These are phyloP conservation scores for Geodia barretti DNA, from an alignment of 37 sponge, comb jelly and placozoan genomes.

Conservation along the genomic window DNA sequence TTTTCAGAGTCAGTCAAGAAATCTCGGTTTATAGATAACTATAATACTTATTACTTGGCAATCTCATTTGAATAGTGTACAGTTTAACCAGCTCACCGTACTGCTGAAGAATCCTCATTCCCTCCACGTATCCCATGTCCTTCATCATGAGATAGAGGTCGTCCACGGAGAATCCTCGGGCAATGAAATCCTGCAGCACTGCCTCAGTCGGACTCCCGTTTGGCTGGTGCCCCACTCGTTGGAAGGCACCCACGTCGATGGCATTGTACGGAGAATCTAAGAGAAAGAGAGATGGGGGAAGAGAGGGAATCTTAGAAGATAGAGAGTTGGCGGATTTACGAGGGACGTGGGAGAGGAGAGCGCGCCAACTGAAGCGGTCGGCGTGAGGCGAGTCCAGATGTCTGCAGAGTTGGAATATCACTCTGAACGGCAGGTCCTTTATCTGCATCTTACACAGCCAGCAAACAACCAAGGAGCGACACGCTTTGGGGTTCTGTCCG, in stretches of 20 bases:
- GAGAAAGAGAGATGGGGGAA: neutral
- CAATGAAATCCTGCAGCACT: conserved; percentile 41
- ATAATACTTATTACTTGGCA: too few relatives aligned
- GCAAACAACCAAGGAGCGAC: too few relatives aligned
- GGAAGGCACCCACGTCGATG: conserved; percentile 34
- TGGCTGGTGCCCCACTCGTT: conserved; percentile 20
- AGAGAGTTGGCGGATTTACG: neutral
- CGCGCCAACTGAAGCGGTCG: conserved; percentile 25
- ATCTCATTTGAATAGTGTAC: too few relatives aligned
- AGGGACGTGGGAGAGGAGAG: conserved; percentile 13
- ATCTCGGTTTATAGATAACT: too few relatives aligned
- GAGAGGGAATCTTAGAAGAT: neutral
- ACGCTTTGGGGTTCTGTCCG: too few relatives aligned
- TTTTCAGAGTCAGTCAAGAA: neutral
- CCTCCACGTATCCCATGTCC: conserved; percentile 33
- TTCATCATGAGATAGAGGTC: conserved; percentile 41
- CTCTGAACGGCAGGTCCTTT: conserved; percentile 11
- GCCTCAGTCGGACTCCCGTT: conserved; percentile 52
- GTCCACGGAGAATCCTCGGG: conserved; percentile 38
- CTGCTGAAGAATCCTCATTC: conserved; percentile 38
- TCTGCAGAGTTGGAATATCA: conserved; percentile 18
- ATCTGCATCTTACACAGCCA: conserved; percentile 24
- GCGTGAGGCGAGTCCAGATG: conserved; percentile 17
- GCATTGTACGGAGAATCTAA: conserved; percentile 17
- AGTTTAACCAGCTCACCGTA: conserved; percentile 11